Percentiles rank a stretch among this genome's conserved stretches.
phyloP scores from a whole-genome alignment of 2,797 vertebrate genomes.

The Spheniscus humboldti region DNA sequence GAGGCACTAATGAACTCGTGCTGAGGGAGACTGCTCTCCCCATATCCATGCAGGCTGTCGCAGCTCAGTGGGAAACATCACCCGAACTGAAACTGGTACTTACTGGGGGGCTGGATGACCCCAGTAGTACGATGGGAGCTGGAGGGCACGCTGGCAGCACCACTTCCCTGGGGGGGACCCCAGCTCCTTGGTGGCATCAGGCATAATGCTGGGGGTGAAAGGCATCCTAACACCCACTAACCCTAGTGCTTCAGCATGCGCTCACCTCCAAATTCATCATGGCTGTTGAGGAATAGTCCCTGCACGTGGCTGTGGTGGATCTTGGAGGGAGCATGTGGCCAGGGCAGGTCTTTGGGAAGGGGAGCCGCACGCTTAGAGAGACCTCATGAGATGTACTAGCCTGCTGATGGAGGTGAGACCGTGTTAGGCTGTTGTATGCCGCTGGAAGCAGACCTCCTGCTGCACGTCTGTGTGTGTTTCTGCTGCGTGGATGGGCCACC shows the following conservation, averaged over 20 bases:
- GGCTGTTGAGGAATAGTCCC: not conserved
- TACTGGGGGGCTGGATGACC: not conserved
- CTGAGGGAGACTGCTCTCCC: not conserved
- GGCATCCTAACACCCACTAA: not conserved
- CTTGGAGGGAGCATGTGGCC: not conserved
- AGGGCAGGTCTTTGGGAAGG: not conserved
- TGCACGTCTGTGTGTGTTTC: not conserved
- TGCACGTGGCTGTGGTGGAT: not conserved
- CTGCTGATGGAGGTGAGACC: not conserved
- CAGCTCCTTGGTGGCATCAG: not conserved
- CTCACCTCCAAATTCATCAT: not conserved
- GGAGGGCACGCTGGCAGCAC: not conserved
- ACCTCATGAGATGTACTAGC: not conserved
- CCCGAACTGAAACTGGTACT: not conserved
- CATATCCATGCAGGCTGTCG: accelerated
- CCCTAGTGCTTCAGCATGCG: not conserved
- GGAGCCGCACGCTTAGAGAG: not conserved
- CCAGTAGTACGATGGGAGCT: not conserved
- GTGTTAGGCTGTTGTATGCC: not conserved
- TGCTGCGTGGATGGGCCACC: not conserved
- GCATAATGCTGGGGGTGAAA: not conserved
- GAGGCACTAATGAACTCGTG: not conserved
- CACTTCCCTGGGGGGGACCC: not conserved
- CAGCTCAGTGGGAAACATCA: not conserved
- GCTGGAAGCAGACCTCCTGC: not conserved